Base-by-base conservation (phyloP, 2,888 invertebrate species). In the Tetragonula carbonaria region DNA sequence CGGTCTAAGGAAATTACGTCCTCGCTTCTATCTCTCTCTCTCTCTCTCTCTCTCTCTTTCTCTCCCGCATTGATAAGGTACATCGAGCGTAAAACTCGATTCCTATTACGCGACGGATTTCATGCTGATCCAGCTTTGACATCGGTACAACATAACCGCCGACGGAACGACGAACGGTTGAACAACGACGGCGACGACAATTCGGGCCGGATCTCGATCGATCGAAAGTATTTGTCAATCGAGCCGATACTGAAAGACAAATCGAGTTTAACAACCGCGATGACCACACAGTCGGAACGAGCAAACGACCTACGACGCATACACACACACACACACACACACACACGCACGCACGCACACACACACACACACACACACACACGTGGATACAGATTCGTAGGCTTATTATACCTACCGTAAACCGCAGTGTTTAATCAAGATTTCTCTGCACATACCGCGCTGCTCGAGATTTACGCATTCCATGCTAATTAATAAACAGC, bases 81-180 rank as follows among this genome's bases (percentile, higher is more conserved):
- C 73, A 78, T 80, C 71, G 79, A 85, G 81, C 85, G 87, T 89
- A 89, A 89, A 87, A 81, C 82, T 68, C 66, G 79, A 89, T 87
- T 83, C 80, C 85, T 80, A 80, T 83, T 78, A 71, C 71, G 70
- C 74, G 28, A 77, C 74, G 78, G 70, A 28, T 80, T 75, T 75
- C 77, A 74, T 80, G 59, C 77, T 77, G 73, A 81, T 78, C 85
- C 70, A 65, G 62, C 83, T 87, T 87, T 87, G 88, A 85, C 88
- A 74, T 83, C 78, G 71, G 67, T 67, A 45, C 66, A 80, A 11
- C 63, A 78, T 67, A 74, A 80, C 65, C 57, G 51, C 63, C 66
- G 51, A 51, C 72, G 75, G 59, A 57, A 71, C 79, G 51, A 2
- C 18, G 66, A 23, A 67, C 76, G 57, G 76, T 78, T 55, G 38